Conservation (phyloP, 2,888 invertebrate species). For the Neelides folsomi region DNA sequence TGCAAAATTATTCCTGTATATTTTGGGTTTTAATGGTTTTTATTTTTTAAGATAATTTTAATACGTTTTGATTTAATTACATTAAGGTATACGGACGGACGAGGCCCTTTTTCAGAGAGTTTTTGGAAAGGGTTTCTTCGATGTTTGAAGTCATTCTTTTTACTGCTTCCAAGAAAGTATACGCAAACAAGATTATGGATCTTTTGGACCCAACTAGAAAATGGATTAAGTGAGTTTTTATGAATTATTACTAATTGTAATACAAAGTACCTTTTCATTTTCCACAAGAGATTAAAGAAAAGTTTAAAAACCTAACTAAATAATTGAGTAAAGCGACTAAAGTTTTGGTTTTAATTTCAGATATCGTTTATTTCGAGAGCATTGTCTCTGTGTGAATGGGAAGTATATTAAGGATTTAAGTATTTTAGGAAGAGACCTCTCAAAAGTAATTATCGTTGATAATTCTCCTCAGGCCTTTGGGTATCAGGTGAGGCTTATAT, state of each 20-base stretch:
- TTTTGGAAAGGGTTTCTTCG: constrained; percentile 73
- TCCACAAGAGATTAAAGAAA: too few relatives aligned
- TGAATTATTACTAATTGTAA: background rate
- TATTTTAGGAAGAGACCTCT: constrained; percentile 79
- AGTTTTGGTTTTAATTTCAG: constrained; percentile 33
- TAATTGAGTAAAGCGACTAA: too few relatives aligned
- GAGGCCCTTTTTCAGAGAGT: constrained; percentile 79
- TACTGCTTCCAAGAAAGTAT: constrained; percentile 89
- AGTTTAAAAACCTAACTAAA: too few relatives aligned
- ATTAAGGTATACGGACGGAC: constrained; percentile 66
- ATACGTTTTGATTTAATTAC: constrained; percentile 3
- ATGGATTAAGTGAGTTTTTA: constrained; percentile 58
- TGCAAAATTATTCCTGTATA: background rate
- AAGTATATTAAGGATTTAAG: constrained; percentile 93
- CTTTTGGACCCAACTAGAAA: constrained; percentile 75
- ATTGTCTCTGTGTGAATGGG: constrained; percentile 86
- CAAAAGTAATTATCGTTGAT: constrained; percentile 74
- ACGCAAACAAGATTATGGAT: constrained; percentile 85
- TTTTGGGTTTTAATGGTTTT: background rate
- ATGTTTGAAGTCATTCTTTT: constrained; percentile 86
- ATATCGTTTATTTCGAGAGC: constrained; percentile 81
- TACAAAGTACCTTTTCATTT: constrained; percentile 2
- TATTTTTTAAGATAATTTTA: background rate
- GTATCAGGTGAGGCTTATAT: constrained; percentile 50
- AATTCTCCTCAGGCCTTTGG: constrained; percentile 90